Conservation (phyloP, 2,888 invertebrate species). For the Dicroscelio sp. region DNA sequence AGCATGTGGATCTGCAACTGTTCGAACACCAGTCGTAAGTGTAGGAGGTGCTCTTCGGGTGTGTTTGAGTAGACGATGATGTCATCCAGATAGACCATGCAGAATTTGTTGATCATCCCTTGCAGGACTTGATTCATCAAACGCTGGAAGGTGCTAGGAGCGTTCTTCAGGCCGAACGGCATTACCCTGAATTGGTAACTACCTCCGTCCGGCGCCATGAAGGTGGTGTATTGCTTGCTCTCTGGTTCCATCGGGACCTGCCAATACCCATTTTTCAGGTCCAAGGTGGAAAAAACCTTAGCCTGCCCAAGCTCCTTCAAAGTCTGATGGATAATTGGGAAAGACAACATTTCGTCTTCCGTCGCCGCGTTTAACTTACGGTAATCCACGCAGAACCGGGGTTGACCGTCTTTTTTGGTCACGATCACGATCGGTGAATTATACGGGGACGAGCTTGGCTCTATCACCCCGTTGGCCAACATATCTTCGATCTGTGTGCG, state of each 20-base stretch:
- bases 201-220: too few species aligned
- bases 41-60: constrained; percentile 84
- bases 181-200: constrained; percentile 86
- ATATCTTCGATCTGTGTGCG: constrained; percentile 75
- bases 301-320: constrained; percentile 76
- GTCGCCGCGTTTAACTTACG: constrained; percentile 36
- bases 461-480: constrained; percentile 74
- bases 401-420: constrained; percentile 64
- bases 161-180: too few species aligned
- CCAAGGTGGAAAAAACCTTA: constrained; percentile 86
- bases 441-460: constrained; percentile 71
- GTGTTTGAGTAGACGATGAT: too few species aligned
- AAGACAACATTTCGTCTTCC: not conserved
- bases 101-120: too few species aligned
- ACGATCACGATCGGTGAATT: constrained; percentile 77
- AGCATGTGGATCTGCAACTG: too few species aligned
- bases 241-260: constrained; percentile 83
- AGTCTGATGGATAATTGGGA: constrained; percentile 31
- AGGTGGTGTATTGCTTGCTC: constrained; percentile 82
- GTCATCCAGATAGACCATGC: too few species aligned
- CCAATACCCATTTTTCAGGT: constrained; percentile 86
- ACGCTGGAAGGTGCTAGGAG: too few species aligned
- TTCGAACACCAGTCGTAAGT: too few species aligned
- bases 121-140: too few species aligned
- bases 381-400: constrained; percentile 80